These are phyloP conservation scores for Desoria tigrina DNA, from an alignment of 2,888 invertebrate genomes.

Conservation along the genomic window DNA sequence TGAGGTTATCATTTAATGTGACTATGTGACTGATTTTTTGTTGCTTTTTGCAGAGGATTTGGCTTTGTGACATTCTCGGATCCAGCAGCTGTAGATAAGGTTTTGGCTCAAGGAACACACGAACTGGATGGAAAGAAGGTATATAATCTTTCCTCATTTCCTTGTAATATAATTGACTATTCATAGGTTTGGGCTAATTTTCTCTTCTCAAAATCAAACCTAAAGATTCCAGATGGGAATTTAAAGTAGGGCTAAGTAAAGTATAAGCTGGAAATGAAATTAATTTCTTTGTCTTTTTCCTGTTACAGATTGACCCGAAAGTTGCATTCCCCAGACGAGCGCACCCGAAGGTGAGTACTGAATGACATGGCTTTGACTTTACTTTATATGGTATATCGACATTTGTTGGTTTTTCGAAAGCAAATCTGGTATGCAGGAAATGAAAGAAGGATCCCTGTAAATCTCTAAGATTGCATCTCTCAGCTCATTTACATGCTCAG, in stretches of 20 bases:
- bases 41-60: slow-evolving; percentile 80
- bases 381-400: too few species aligned
- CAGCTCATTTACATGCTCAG: too few species aligned
- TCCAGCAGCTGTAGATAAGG: slow-evolving; percentile 97
- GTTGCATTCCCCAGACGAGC: slow-evolving; percentile 99
- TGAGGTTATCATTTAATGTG: too few species aligned
- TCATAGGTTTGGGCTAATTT: too few species aligned
- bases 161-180: background rate
- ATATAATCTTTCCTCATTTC: slow-evolving; percentile 50
- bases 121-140: slow-evolving; percentile 99
- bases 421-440: too few species aligned
- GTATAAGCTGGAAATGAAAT: background rate
- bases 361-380: background rate
- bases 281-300: slow-evolving; percentile 55
- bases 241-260: too few species aligned
- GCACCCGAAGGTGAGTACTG: slow-evolving; percentile 88
- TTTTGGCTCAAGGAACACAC: slow-evolving; percentile 96
- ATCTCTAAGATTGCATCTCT: too few species aligned
- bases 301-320: slow-evolving; percentile 97
- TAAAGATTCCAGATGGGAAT: too few species aligned
- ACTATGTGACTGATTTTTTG: too few species aligned
- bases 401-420: too few species aligned
- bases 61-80: slow-evolving; percentile 99
- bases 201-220: too few species aligned
- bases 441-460: too few species aligned